phyloP scores from a whole-genome alignment of 2,888 invertebrate genomes.

The Silvanus unidentatus region DNA sequence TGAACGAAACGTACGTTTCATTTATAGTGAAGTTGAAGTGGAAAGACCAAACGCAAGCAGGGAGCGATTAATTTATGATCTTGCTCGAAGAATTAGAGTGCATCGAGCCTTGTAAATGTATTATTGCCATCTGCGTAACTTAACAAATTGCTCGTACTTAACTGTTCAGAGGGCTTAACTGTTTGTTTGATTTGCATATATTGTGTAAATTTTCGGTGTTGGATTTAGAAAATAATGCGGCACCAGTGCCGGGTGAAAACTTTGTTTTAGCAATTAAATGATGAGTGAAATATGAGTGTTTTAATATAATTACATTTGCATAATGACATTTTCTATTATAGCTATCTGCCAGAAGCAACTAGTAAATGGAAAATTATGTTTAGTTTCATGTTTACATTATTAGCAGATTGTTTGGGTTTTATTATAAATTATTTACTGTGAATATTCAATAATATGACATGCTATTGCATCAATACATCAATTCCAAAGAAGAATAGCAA shows the following conservation, averaged over 20 bases:
- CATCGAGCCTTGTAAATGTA: constrained; percentile 42
- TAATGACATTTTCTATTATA: constrained; percentile 20
- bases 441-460: too few relatives aligned
- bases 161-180: constrained; percentile 9
- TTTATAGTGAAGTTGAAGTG: background rate
- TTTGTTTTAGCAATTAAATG: constrained; percentile 23
- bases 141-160: constrained; percentile 36
- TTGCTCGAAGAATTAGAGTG: constrained; percentile 41
- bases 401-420: too few relatives aligned
- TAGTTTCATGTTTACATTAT: background rate
- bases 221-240: constrained; percentile 6
- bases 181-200: constrained; percentile 22
- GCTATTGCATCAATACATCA: too few relatives aligned
- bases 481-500: too few relatives aligned
- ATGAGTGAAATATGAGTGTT: constrained; percentile 22
- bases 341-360: constrained; percentile 19
- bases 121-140: constrained; percentile 37
- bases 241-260: constrained; percentile 12
- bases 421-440: too few relatives aligned
- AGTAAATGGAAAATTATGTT: constrained; percentile 6
- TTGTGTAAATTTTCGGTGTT: constrained; percentile 16
- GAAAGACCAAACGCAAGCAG: constrained; percentile 7
- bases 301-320: constrained; percentile 26
- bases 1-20: too few relatives aligned
- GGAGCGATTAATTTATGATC: constrained; percentile 38